These are phyloP conservation scores for Elephas maximus DNA, from an alignment of 2,113 vertebrate genomes.

Conservation along the genomic window DNA sequence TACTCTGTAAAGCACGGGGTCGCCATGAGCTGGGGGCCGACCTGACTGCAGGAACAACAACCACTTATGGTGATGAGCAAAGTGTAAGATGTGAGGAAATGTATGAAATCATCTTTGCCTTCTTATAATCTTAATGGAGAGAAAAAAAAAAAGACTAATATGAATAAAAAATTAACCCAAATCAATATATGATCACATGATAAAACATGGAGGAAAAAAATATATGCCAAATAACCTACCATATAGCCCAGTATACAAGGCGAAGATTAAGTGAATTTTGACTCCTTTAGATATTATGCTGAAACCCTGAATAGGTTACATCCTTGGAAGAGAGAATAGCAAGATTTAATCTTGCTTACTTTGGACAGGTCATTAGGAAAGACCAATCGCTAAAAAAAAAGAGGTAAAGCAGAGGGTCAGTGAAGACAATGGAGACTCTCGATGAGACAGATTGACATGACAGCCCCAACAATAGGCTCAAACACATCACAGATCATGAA, in stretches of 20 bases:
- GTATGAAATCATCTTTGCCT: not conserved
- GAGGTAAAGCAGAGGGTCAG: no score
- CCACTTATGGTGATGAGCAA: not conserved
- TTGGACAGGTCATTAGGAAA: no score
- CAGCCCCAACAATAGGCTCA: no score
- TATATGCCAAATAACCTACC: not conserved
- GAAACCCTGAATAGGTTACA: not conserved
- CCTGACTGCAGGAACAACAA: no score
- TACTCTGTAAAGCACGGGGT: no score
- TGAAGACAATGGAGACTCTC: no score
- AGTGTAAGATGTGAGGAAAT: not conserved
- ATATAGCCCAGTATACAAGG: not conserved
- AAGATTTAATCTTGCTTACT: no score
- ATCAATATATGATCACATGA: not conserved
- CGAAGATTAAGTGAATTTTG: not conserved
- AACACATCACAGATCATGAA: no score
- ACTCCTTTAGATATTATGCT: not conserved
- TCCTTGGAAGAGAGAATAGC: not conserved
- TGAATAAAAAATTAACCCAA: slow-evolving; percentile 16
- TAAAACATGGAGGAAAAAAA: slow-evolving; percentile 17
- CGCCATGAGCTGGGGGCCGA: no score
- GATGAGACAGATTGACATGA: no score
- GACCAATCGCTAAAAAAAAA: no score
- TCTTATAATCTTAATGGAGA: not conserved
- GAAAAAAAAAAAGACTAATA: not conserved